phyloP scores from a whole-genome alignment of 2,113 vertebrate species.

The Shinisaurus crocodilurus region DNA sequence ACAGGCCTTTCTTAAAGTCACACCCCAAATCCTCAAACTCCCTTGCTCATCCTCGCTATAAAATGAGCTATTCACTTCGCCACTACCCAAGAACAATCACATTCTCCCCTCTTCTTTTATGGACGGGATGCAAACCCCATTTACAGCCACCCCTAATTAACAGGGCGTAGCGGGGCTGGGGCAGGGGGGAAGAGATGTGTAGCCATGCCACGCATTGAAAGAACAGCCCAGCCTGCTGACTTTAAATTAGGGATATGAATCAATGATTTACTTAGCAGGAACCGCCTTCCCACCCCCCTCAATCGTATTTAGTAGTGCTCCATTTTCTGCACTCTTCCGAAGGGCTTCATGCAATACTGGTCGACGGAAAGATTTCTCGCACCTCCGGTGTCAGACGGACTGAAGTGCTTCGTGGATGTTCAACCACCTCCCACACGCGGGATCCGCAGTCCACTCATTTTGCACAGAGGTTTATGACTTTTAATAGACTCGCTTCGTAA shows the following conservation, averaged over 20 bases:
- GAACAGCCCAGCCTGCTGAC: constrained; percentile 49
- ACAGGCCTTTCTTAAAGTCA: not conserved
- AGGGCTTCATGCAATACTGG: constrained; percentile 37
- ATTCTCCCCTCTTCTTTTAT: not conserved
- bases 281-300: constrained; percentile 60
- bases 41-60: not conserved
- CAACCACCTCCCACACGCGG: constrained; percentile 36
- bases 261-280: constrained; percentile 69
- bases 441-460: constrained; percentile 47
- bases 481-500: constrained; percentile 55
- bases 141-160: constrained; percentile 6
- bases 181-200: not conserved
- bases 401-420: constrained; percentile 30
- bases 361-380: constrained; percentile 43
- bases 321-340: constrained; percentile 54
- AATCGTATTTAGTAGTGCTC: constrained; percentile 68
- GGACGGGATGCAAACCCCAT: no score
- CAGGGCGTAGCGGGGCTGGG: not conserved
- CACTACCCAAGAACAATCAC: no score
- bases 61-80: not conserved
- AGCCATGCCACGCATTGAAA: not conserved
- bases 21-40: not conserved
- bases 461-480: constrained; percentile 50
- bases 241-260: constrained; percentile 63
- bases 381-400: constrained; percentile 20